Base-by-base conservation (phyloP, 2,113 vertebrate species). In the Seriola aureovittata region DNA sequence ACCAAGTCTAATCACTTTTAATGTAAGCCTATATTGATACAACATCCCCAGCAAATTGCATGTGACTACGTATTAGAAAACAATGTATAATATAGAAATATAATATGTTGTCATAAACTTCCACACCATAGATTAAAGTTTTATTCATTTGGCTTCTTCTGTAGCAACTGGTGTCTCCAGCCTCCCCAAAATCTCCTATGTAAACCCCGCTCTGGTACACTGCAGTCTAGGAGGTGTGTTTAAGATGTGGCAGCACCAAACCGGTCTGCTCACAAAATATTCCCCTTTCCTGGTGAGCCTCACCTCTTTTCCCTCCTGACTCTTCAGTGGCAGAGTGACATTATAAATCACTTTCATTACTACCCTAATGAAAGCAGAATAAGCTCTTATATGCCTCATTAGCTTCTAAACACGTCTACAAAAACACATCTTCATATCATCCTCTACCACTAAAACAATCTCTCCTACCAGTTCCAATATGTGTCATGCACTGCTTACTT, bases 311-410 rank as follows among this genome's bases (percentile, higher is more conserved):
- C 42, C n/a, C 75, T 12, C 16, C 65, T 23, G 52, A 14, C 29
- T 69, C 29, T 14, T 69, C 7, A 38, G 32, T 14, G n/a, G 54
- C 46, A 34, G 4, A 60, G 23, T 63, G 44, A 65, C 40, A 16
- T 25, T 36, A 38, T 52, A n/a, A 73, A n/a, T 73, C 70, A 42
- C 69, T 73, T 50, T 59, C 16, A 60, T 73, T 50, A 46, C 25
- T 4, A 16, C 44, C 50, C 8, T 25, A 2, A n/a, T 10, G 11
- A 58, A 25, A 34, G 50, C 23, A 58, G 34, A n/a, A 68, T 68
- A 5, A 19, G 38, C 25, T 4, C 4, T n/a, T 52, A 50, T 54
- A 25, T 52, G 44, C 57, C 50, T 71, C 66, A 58, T 77, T 65
- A 44, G 48, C 57, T 66, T 40, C 13, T 16, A 3, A 48, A 46